These are phyloP conservation scores for Staurois parvus DNA, from an alignment of 2,797 vertebrate species.

Conservation along the genomic window DNA sequence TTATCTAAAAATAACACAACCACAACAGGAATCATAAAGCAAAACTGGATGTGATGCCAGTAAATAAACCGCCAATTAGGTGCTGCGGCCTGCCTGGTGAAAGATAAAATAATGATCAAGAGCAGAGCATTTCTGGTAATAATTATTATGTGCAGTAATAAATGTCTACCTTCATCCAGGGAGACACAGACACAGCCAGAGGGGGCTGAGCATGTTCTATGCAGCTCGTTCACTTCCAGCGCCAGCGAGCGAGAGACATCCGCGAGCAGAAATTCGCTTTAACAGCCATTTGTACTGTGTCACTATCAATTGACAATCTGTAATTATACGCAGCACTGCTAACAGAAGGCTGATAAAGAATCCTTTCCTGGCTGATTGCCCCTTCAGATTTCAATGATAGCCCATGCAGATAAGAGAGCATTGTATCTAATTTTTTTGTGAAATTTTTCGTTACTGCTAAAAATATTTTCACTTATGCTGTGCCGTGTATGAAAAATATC, in stretches of 20 bases:
- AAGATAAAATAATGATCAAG: constrained; percentile 24
- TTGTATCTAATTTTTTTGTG: too few relatives aligned
- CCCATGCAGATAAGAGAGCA: not conserved
- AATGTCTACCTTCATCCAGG: constrained; percentile 6
- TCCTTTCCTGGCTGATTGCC: not conserved
- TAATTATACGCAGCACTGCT: not conserved
- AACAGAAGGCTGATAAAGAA: constrained; percentile 8
- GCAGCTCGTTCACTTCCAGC: not conserved
- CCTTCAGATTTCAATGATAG: not conserved
- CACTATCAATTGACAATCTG: not conserved
- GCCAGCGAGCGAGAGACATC: not conserved
- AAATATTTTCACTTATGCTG: too few relatives aligned
- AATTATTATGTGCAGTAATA: constrained; percentile 1
- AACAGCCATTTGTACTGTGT: constrained; percentile 1
- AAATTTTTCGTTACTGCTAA: too few relatives aligned
- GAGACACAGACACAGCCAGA: not conserved
- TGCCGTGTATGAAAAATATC: too few relatives aligned
- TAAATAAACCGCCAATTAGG: constrained; percentile 12
- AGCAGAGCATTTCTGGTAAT: constrained; percentile 11
- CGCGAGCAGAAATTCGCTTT: not conserved
- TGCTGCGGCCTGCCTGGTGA: not conserved
- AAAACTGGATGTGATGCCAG: constrained; percentile 20
- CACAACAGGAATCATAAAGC: constrained; percentile 37
- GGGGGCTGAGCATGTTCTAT: not conserved
- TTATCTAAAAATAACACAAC: constrained; percentile 36